Percentiles rank a stretch among this genome's conserved stretches.
Evolutionary conservation across 92 coral and sea anemone species (phyloP).

Genomic region (Epizoanthus stellaris): DNA sequence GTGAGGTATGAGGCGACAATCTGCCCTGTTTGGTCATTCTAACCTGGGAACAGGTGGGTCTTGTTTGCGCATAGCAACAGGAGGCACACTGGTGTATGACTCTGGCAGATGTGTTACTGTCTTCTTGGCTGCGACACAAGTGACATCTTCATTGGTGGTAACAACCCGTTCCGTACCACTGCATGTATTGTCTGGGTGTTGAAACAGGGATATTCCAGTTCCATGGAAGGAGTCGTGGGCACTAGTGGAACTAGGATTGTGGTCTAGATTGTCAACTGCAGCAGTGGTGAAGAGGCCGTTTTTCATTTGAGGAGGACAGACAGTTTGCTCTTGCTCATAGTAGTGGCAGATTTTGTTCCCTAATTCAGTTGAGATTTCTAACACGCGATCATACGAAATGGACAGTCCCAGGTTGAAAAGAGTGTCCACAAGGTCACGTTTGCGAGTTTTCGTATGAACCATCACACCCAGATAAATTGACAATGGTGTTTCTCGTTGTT

Average conservation of each 20-base stretch:
- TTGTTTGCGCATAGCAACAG: background rate
- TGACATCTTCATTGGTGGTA: background rate
- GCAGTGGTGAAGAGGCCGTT: slow-evolving; percentile 37
- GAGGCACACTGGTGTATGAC: slow-evolving; percentile 32
- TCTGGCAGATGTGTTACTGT: slow-evolving; percentile 7
- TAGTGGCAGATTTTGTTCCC: slow-evolving; percentile 20
- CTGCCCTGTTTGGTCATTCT: too few species aligned
- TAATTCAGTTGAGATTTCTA: slow-evolving; percentile 1
- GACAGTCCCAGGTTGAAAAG: slow-evolving; percentile 31
- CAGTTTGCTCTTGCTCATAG: slow-evolving; percentile 18
- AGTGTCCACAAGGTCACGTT: slow-evolving; percentile 38
- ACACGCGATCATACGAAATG: slow-evolving; percentile 31
- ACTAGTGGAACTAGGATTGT: slow-evolving; percentile 28
- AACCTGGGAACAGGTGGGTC: background rate
- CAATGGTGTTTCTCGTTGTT: slow-evolving; percentile 36
- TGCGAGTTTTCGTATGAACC: slow-evolving; percentile 18
- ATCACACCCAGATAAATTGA: slow-evolving; percentile 8
- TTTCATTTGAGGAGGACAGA: slow-evolving; percentile 29
- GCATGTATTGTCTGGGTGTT: slow-evolving; percentile 9
- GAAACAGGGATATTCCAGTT: slow-evolving; percentile 30
- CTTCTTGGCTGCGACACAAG: background rate
- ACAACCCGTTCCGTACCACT: slow-evolving; percentile 23
- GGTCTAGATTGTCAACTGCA: slow-evolving; percentile 41
- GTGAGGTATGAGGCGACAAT: too few species aligned
- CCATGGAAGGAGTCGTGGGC: slow-evolving; percentile 31